Base-by-base conservation (phyloP, 23 tunicate species). In the Oikopleura albicans region DNA sequence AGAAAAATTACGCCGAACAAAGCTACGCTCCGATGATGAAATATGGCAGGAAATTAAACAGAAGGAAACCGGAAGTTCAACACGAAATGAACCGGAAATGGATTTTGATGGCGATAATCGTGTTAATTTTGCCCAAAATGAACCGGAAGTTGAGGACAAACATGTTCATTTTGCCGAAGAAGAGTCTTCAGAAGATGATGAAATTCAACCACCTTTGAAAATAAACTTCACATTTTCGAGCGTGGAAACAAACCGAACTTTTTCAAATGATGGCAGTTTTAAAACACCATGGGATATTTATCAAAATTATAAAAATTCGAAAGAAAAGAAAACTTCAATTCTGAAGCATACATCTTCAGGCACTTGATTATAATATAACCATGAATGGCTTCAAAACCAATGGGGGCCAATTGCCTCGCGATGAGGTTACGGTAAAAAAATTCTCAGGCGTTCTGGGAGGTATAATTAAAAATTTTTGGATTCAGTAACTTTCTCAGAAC, bases 1-100 rank as follows among this genome's bases (percentile, higher is more conserved):
- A 16, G 79, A 71, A 71, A 71, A 71, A 71, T 31, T 71, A 71
- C 28, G 37, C 37, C 79, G 79, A 71, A 71, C 79, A 71, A 71
- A 71, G 31, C 2, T 71, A 29, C 33, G 37, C 28, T 71, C 79
- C 28, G 79, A 71, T 31, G 79, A 71, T 12, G 79, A 71, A 71
- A 71, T 71, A 2, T 71, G 79, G 79, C 28, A 29, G 2, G 79
- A 71, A 31, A 71, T 71, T 29, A 27, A 29, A 49, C 12, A 22
- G 22, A 49, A 49, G 63, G 63, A 49, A 49, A 22, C 16, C 12
- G 22, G 22, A 49, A n/a, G n/a, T n/a, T n/a, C n/a, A n/a, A 22
- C 22, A 8, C 63, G 22, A 49, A 49, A 49, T 49, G 22, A 49
- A 49, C 63, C 63, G 12, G 79, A 71, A 12, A 37, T 22, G 31